Base-by-base conservation (phyloP, 1,140 invertebrate species). In the Megathymus violae region DNA sequence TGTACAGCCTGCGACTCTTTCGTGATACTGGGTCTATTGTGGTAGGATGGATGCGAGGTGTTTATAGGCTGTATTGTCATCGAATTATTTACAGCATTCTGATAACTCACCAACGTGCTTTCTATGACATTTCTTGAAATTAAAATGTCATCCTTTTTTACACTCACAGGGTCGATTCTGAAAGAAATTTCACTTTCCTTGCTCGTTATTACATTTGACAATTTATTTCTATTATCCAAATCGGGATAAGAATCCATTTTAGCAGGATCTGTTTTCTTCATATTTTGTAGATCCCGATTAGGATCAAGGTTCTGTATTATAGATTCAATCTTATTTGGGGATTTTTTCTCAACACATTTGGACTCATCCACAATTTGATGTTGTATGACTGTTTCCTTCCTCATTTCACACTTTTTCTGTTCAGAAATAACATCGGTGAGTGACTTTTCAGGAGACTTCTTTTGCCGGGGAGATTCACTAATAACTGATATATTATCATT, bases 351-450 rank as follows among this genome's bases (percentile, higher is more conserved):
- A 4, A 56, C 16, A 36, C 38, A 64, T 67, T 88, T 88, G 16
- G 56, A 48, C 50, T 90, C 88, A 34, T 90, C 88, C 0, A 73
- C 54, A 44, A 70, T 74, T 62, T 90, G 88, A 67, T 87, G 88
- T 67, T 90, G 88, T 38, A 91, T 91, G 0, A 91, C 88, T 13
- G 88, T 91, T 68, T 91, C 88, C 62, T 91, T 91, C 44, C 88
- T 75, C 16, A 86, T 56, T 67, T 91, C 85, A 52, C 68, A 70
- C 56, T 85, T 85, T 64, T 83, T 86, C 43, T 76, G 76, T 19
- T 89, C 86, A 64, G 34, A 62, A 15, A 52, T 13, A 3, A 69
- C 13, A 16, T 87, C 82, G 17, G 52, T 48, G 9, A 78, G 64
- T 4, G 56, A 25, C 63, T 82, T 84, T 54, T 86, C 85, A 5